Evolutionary conservation across 2,797 vertebrate species (phyloP), one percentile per base, ranked within the genome.

Genomic region (Tadarida brasiliensis): DNA sequence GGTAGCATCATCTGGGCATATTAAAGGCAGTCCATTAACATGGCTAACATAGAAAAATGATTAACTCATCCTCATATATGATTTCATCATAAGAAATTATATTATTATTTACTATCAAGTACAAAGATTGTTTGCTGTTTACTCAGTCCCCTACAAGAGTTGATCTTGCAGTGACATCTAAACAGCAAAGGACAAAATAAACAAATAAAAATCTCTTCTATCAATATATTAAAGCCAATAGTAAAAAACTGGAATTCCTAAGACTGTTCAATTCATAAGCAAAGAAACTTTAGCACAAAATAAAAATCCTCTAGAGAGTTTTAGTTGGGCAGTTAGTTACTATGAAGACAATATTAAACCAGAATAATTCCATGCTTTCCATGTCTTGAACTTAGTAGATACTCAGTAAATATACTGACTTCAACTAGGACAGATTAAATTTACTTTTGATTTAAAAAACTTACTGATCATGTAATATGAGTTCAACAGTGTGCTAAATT

Each of bases 171-270:
- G 57, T 49, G 7, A 88, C 68, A 44, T 81, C 67, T 83, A 76
- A 88, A 80, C 11, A 89, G 26, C 15, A 95, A 91, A 85, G 19
- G 8, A 80, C 57, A 85, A 76, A 68, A 91, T 59, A 44, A 39
- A 82, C 61, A 71, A 57, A 67, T 4, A 56, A 22, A 86, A 51
- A 73, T 35, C 5, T 88, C 2, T 83, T 90, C 26, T 77, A 87
- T 81, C 12, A 68, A 30, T 56, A 76, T 56, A 68, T 84, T 74
- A 49, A 96, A 77, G 28, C 2, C 11, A 76, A 35, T 0, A 73
- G 57, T 83, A 49, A 44, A 88, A 74, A 92, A 63, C 35, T 47
- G 56, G 33, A 89, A 91, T 84, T 47, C 24, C 39, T 76, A 11
- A 67, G n/a, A 78, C 4, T 91, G 9, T 70, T 67, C 63, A 88